These are phyloP conservation scores for Trematomus bernacchii DNA, from an alignment of 2,797 vertebrate genomes.

Conservation along the genomic window DNA sequence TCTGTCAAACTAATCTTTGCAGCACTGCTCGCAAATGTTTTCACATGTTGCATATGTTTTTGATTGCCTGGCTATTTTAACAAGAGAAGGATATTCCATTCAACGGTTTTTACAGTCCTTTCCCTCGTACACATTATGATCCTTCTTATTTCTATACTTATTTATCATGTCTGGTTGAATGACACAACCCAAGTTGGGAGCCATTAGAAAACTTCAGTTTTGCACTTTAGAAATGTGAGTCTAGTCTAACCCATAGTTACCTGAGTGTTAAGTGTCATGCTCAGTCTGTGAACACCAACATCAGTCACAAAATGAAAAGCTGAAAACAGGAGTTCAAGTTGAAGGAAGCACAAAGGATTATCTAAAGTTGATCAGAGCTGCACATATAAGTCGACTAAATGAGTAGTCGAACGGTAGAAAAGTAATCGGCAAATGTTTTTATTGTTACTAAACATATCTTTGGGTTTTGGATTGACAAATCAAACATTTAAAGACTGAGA, in stretches of 20 bases:
- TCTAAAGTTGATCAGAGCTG: not conserved
- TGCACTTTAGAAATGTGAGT: not conserved
- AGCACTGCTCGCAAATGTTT: not conserved
- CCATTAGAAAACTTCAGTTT: not conserved
- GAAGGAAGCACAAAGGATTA: not conserved
- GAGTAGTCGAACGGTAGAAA: too few species aligned
- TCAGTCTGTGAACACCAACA: conserved; percentile 1
- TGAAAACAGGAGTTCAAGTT: not conserved
- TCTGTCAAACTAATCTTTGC: too few species aligned
- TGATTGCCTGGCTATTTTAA: not conserved
- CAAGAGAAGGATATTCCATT: not conserved
- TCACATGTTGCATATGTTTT: not conserved
- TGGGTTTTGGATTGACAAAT: too few species aligned
- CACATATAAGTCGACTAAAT: too few species aligned
- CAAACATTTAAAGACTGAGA: too few species aligned
- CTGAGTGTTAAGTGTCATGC: not conserved
- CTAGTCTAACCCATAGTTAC: not conserved
- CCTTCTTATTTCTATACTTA: not conserved
- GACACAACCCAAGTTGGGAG: not conserved
- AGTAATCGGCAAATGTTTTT: too few species aligned
- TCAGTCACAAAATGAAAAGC: not conserved
- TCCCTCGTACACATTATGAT: not conserved
- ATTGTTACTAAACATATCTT: too few species aligned
- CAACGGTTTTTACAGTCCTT: not conserved
- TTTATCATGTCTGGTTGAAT: not conserved